phyloP scores from a whole-genome alignment of 1,140 invertebrate genomes.

The Drosophila watanabei region DNA sequence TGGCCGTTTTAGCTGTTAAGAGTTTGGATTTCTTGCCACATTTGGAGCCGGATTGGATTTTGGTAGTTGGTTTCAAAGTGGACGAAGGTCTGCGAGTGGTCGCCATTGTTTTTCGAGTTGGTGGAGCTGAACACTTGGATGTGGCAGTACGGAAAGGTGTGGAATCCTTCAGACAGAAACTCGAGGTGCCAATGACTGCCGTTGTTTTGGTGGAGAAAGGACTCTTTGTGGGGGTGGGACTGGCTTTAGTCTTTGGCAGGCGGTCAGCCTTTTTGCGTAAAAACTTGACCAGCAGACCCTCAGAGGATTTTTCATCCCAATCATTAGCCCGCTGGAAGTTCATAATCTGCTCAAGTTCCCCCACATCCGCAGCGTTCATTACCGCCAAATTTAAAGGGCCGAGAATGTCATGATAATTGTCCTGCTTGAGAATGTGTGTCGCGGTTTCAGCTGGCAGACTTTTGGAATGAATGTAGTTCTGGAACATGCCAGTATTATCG shows the following conservation, averaged over 20 bases:
- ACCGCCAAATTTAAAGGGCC: background rate
- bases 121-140: too few species aligned
- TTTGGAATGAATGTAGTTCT: background rate
- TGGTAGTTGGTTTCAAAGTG: background rate
- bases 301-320: background rate
- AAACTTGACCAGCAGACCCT: constrained; percentile 5
- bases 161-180: constrained; percentile 5
- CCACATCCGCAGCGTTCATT: constrained; percentile 22
- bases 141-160: background rate
- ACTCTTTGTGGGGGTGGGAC: background rate
- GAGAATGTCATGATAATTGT: background rate
- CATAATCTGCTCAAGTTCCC: constrained; percentile 18
- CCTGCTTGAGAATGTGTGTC: background rate
- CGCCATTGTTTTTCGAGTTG: too few species aligned
- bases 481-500: too few species aligned
- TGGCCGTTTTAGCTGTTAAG: background rate
- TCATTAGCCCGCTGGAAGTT: background rate
- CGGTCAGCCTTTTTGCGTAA: background rate
- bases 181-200: background rate
- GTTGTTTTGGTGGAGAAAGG: background rate
- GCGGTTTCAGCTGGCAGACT: background rate
- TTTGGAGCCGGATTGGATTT: background rate
- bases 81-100: background rate
- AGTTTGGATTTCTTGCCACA: background rate
- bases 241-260: background rate